These are phyloP conservation scores for Alosa alosa DNA, from an alignment of 2,113 vertebrate species.

Conservation along the genomic window DNA sequence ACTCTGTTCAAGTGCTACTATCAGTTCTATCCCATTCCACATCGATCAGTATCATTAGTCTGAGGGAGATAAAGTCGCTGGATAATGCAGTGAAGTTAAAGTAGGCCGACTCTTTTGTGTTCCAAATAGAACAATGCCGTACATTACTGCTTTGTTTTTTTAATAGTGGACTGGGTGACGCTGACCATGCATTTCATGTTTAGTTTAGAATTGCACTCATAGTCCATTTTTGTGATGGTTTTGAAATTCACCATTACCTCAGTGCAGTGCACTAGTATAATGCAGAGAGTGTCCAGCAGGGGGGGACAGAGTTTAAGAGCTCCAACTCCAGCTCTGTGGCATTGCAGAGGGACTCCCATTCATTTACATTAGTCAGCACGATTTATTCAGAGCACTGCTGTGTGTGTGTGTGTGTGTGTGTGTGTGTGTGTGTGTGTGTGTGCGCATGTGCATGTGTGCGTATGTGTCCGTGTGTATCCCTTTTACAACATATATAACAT, in stretches of 20 bases:
- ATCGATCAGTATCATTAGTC: too few relatives aligned
- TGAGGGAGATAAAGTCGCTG: too few relatives aligned
- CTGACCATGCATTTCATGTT: too few relatives aligned
- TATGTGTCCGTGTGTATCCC: background rate
- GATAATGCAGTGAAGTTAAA: too few relatives aligned
- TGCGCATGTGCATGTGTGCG: background rate
- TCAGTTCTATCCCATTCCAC: background rate
- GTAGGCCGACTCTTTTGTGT: too few relatives aligned
- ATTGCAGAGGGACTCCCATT: background rate
- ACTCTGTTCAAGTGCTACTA: background rate
- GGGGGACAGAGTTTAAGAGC: constrained; percentile 8
- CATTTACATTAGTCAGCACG: constrained; percentile 14
- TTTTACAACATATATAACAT: background rate
- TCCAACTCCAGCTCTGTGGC: background rate
- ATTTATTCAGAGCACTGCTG: constrained; percentile 9
- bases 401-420: background rate
- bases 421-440: background rate
- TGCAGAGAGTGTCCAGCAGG: constrained; percentile 25
- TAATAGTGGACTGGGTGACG: too few relatives aligned
- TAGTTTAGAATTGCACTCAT: too few relatives aligned
- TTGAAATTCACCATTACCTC: too few relatives aligned
- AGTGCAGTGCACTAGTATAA: background rate
- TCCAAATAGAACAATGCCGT: too few relatives aligned
- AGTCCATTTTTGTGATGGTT: too few relatives aligned
- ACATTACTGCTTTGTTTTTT: too few relatives aligned